Percentiles rank a stretch among this genome's conserved stretches.
Evolutionary conservation across 2,888 invertebrate genomes (phyloP).

Genomic region (Herminia tarsipennalis): DNA sequence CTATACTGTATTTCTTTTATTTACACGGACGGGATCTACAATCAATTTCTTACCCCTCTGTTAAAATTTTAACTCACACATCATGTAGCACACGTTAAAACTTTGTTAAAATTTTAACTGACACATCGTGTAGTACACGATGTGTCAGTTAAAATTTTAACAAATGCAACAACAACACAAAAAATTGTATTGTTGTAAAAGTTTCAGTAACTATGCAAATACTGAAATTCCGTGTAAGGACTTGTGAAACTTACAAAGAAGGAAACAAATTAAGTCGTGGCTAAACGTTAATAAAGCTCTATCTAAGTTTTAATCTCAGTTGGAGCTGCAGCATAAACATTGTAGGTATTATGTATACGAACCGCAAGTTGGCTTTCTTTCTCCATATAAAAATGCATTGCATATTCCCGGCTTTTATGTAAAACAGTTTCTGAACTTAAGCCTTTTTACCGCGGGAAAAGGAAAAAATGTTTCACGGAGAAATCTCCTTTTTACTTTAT

Average conservation of each 20-base stretch:
- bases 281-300: conserved; percentile 30
- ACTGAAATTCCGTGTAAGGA: neutral
- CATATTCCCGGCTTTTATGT: conserved; percentile 49
- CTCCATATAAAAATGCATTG: conserved; percentile 49
- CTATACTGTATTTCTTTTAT: too few relatives aligned
- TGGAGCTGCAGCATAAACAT: conserved; percentile 19
- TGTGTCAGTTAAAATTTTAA: too few relatives aligned
- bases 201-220: neutral
- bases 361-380: conserved; percentile 26
- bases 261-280: conserved; percentile 18
- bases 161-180: too few relatives aligned
- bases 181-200: too few relatives aligned
- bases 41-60: too few relatives aligned
- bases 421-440: conserved; percentile 55
- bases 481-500: conserved; percentile 44
- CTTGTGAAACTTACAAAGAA: conserved; percentile 14
- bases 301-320: conserved; percentile 40
- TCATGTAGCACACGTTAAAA: too few relatives aligned
- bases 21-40: too few relatives aligned
- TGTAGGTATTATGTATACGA: conserved; percentile 26
- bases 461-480: conserved; percentile 37
- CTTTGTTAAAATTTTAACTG: too few relatives aligned
- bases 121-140: too few relatives aligned
- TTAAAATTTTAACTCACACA: too few relatives aligned
- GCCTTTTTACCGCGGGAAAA: conserved; percentile 43